Conservation (phyloP, 1,140 invertebrate species). For the Bradysia coprophila region DNA sequence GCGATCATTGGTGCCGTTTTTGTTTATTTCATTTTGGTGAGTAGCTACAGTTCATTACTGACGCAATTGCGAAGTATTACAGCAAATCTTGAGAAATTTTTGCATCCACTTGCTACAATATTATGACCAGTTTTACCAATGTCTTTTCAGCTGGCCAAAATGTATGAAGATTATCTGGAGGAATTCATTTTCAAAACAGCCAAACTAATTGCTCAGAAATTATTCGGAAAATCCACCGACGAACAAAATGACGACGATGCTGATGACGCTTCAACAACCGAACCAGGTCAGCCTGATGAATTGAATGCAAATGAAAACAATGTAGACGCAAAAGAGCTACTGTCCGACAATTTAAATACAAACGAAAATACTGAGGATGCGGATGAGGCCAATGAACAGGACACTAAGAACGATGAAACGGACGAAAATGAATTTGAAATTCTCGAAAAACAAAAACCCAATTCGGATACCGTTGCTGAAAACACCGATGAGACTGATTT, state of each 20-base stretch:
- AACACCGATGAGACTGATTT: too few species aligned
- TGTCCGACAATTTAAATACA: not conserved
- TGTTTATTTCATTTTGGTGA: slow-evolving; percentile 36
- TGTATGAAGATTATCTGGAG: slow-evolving; percentile 55
- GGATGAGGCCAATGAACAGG: not conserved
- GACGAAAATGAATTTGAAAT: not conserved
- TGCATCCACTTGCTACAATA: too few species aligned
- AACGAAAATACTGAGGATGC: not conserved
- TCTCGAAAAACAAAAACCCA: not conserved
- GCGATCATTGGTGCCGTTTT: slow-evolving; percentile 27
- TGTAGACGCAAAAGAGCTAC: not conserved
- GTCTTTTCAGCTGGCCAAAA: slow-evolving; percentile 40
- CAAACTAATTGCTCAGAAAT: slow-evolving; percentile 25
- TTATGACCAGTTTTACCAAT: too few species aligned
- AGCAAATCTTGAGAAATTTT: too few species aligned
- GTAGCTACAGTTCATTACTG: too few species aligned
- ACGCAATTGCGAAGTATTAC: too few species aligned
- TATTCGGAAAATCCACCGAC: slow-evolving; percentile 8
- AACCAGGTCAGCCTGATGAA: not conserved
- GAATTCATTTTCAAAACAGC: slow-evolving; percentile 35
- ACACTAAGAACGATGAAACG: slow-evolving; percentile 10
- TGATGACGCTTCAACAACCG: not conserved
- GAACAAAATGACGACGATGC: not conserved
- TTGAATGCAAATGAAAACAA: too few species aligned
- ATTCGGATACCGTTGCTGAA: too few species aligned